Base-by-base conservation (phyloP, 2,888 invertebrate species). In the Elysia crispata region DNA sequence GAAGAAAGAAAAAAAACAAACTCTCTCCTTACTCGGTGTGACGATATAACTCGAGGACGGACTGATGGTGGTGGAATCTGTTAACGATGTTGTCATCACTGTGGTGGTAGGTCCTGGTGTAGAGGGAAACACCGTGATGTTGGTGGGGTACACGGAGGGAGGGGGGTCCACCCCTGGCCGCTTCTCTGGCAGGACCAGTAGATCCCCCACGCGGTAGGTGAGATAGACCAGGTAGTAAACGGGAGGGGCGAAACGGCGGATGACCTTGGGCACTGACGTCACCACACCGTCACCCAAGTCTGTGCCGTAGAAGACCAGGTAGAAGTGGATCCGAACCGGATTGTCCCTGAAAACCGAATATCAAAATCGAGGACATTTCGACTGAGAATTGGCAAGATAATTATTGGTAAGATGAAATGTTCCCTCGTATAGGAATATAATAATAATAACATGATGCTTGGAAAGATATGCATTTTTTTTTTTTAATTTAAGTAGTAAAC, bases 311-410 rank as follows among this genome's bases (percentile, higher is more conserved):
- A 83, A 83, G 31, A 82, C 74, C 23, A 83, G 69, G 73, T 81
- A 81, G 77, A 82, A 83, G 73, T 82, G 82, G 25, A 83, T 75
- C 28, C 60, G 75, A n/a, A 83, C 79, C 8, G 82, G 81, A 15
- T 64, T 67, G 13, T 79, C 76, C 18, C 83, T 83, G 81, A n/a
- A 64, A 33, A 11, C 20, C 13, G 30, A 73, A 6, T 8, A 66
- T 25, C 8, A 6, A 28, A 25, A 28, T 66, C 11, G n/a, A n/a
- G n/a, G n/a, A n/a, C n/a, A n/a, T n/a, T n/a, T n/a, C n/a, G n/a
- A n/a, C n/a, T n/a, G n/a, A n/a, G n/a, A n/a, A n/a, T n/a, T n/a
- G n/a, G n/a, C n/a, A n/a, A n/a, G n/a, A n/a, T n/a, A n/a, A n/a
- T n/a, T n/a, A n/a, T n/a, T n/a, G n/a, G n/a, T n/a, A n/a, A n/a